phyloP scores from a whole-genome alignment of 2,113 vertebrate genomes.

The Odocoileus hemionus region DNA sequence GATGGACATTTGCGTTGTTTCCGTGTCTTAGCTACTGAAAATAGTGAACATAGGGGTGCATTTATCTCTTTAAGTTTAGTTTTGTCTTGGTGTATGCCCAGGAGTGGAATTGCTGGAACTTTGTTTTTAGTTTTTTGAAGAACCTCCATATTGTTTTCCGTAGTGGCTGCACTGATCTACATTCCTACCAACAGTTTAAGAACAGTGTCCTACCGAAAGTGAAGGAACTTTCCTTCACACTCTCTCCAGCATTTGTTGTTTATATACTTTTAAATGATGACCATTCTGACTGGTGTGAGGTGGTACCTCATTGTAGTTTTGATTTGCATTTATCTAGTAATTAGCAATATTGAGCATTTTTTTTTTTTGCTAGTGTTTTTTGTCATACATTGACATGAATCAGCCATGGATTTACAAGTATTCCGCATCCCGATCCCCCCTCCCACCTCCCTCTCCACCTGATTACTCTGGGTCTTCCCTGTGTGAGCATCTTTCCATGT shows the following conservation, averaged over 20 bases:
- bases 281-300: not conserved
- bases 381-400: too few species aligned
- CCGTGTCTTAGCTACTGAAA: not conserved
- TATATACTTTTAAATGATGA: not conserved
- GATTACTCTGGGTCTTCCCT: too few species aligned
- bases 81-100: not conserved
- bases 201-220: not conserved
- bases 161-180: not conserved
- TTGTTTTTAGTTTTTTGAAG: not conserved
- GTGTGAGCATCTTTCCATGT: not conserved
- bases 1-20: not conserved
- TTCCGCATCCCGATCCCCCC: too few species aligned
- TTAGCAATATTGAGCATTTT: not conserved
- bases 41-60: not conserved
- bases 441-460: too few species aligned
- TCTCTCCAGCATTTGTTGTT: not conserved
- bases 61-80: not conserved
- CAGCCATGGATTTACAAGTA: too few species aligned
- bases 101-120: not conserved
- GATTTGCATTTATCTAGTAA: not conserved
- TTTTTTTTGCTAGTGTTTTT: not conserved
- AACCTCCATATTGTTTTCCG: not conserved
- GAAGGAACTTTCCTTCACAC: not conserved
- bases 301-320: not conserved
- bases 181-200: not conserved